These are phyloP conservation scores for Onychomys arenicola DNA, from an alignment of 2,797 vertebrate genomes.

Conservation along the genomic window DNA sequence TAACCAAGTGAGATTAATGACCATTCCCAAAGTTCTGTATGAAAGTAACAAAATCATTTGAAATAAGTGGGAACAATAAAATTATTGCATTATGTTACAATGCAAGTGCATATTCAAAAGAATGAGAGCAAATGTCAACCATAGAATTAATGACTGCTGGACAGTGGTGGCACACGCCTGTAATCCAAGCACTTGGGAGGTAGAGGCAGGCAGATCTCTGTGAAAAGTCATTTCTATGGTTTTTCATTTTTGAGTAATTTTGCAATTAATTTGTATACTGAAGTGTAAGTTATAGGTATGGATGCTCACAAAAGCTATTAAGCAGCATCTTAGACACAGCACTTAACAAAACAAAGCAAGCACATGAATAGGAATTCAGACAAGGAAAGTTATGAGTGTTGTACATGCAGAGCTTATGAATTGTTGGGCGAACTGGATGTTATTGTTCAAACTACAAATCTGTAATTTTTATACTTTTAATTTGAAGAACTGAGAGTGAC, in stretches of 20 bases:
- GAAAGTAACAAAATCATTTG: background rate
- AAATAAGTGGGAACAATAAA: background rate
- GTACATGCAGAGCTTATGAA: background rate
- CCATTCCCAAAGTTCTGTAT: background rate
- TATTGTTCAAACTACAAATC: background rate
- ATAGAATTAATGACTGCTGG: background rate
- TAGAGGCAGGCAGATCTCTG: too few relatives aligned
- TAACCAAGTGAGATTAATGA: background rate
- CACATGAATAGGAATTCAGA: background rate
- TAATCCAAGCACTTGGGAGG: too few relatives aligned
- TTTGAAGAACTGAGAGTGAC: background rate
- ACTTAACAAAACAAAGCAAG: background rate
- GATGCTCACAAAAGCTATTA: background rate
- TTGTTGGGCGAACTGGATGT: background rate
- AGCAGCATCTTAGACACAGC: background rate
- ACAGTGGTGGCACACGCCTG: too few relatives aligned
- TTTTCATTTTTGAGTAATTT: background rate
- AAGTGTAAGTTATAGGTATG: background rate
- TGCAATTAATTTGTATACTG: background rate
- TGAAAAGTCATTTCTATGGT: background rate
- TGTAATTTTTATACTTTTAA: conserved; percentile 18
- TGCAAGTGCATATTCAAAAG: background rate
- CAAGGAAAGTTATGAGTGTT: background rate
- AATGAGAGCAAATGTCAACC: background rate
- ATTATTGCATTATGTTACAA: background rate